Percentiles rank a stretch among this genome's conserved stretches.
Evolutionary conservation across 2,888 invertebrate species (phyloP).

Genomic region (Caenorhabditis sulstoni): DNA sequence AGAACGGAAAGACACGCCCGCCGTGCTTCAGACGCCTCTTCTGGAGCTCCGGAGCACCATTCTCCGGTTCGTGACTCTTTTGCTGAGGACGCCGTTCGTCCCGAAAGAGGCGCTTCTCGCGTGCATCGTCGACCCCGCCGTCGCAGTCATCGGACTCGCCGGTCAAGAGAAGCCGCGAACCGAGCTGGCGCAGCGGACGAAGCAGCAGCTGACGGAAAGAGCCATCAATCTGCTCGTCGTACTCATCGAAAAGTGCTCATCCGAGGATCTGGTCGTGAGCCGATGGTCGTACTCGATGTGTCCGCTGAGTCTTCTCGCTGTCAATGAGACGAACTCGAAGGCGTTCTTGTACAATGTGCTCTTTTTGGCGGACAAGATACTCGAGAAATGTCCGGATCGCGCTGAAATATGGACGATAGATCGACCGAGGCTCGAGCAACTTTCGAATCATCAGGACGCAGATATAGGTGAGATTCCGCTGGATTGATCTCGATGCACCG

Average conservation of each 20-base stretch:
- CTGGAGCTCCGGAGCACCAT: conserved; percentile 49
- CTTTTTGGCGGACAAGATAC: too few species aligned
- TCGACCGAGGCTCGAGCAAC: conserved; percentile 31
- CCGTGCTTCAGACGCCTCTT: background rate
- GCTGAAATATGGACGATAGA: conserved; percentile 46
- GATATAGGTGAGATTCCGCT: conserved; percentile 44
- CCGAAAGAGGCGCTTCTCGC: conserved; percentile 37
- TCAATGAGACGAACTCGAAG: too few species aligned
- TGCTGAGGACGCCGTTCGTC: conserved; percentile 40
- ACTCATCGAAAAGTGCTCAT: conserved; percentile 33
- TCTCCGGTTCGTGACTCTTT: conserved; percentile 20
- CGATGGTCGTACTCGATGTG: conserved; percentile 9
- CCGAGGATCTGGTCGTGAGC: conserved; percentile 14
- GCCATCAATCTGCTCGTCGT: conserved; percentile 19
- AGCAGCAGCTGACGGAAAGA: conserved; percentile 32
- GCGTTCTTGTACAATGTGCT: too few species aligned
- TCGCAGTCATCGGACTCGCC: background rate
- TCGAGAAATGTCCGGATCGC: conserved; percentile 5
- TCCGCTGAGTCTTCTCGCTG: conserved; percentile 21
- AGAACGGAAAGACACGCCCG: too few species aligned
- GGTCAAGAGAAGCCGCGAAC: background rate
- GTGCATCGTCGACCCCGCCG: conserved; percentile 1
- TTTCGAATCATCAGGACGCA: conserved; percentile 46
- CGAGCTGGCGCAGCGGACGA: background rate
- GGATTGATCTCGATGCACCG: conserved; percentile 1